These are phyloP conservation scores for Dunckerocampus dactyliophorus DNA, from an alignment of 2,113 vertebrate species.

Conservation along the genomic window DNA sequence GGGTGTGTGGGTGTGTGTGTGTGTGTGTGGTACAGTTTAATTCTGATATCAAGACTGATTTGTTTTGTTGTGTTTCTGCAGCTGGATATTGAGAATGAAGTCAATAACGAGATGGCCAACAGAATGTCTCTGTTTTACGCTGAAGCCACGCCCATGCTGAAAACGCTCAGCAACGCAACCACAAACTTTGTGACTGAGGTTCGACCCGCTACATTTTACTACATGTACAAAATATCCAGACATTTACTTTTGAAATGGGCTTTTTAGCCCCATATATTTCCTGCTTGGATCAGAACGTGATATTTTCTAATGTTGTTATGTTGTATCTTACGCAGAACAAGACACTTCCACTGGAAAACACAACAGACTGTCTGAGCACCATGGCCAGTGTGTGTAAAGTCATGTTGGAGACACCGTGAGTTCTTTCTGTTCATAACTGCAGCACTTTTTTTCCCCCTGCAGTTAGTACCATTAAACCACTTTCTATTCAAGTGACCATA, in stretches of 20 bases:
- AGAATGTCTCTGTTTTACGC: constrained; percentile 99
- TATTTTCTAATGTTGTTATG: neutral
- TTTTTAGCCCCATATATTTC: neutral
- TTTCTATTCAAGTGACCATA: neutral
- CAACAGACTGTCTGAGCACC: constrained; percentile 96
- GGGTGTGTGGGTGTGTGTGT: too few species aligned
- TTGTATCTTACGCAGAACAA: constrained; percentile 78
- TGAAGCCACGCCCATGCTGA: constrained; percentile 96
- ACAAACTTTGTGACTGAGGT: constrained; percentile 96
- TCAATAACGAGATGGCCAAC: constrained; percentile 99
- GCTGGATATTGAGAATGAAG: constrained; percentile 96
- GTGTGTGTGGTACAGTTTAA: too few species aligned
- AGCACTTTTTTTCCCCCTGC: too few species aligned
- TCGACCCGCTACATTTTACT: constrained; percentile 3
- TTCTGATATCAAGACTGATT: too few species aligned
- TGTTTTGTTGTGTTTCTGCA: constrained; percentile 35
- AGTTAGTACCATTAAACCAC: neutral
- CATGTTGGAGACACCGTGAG: constrained; percentile 99
- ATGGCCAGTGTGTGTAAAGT: constrained; percentile 99
- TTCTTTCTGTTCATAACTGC: constrained; percentile 11
- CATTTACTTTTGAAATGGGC: neutral
- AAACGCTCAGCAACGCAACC: constrained; percentile 94
- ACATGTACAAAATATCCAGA: neutral
- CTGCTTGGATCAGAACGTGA: neutral
- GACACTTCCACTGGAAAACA: constrained; percentile 95